These are phyloP conservation scores for Agapostemon virescens DNA, from an alignment of 2,888 invertebrate genomes.

Conservation along the genomic window DNA sequence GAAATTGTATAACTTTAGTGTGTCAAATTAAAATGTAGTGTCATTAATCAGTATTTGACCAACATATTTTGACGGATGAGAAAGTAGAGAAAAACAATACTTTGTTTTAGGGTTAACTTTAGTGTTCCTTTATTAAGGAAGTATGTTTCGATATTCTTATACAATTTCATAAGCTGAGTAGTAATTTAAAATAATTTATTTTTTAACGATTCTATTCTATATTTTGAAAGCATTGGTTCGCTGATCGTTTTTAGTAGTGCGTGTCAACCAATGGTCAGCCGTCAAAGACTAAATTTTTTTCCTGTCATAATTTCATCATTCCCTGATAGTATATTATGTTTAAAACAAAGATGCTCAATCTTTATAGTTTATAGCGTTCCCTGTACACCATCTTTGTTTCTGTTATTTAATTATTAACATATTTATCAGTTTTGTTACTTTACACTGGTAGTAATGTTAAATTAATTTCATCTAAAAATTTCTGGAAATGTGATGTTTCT, in stretches of 20 bases:
- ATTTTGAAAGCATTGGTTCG: not conserved
- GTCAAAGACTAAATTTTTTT: not conserved
- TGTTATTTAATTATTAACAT: not conserved
- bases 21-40: not conserved
- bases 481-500: slow-evolving; percentile 3
- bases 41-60: not conserved
- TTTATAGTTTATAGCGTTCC: not conserved
- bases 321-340: not conserved
- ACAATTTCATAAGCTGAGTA: not conserved
- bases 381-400: not conserved
- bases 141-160: not conserved
- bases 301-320: not conserved
- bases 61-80: not conserved
- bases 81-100: not conserved
- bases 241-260: slow-evolving; percentile 31
- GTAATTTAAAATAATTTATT: not conserved
- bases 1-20: not conserved
- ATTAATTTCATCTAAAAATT: not conserved
- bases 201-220: not conserved
- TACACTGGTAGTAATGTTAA: not conserved
- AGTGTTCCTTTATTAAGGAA: not conserved
- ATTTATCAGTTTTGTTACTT: not conserved
- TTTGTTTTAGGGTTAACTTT: too few species aligned
- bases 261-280: slow-evolving; percentile 35
- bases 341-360: not conserved